Conservation (phyloP, 1,140 invertebrate species). For the Rhyzopertha dominica region DNA sequence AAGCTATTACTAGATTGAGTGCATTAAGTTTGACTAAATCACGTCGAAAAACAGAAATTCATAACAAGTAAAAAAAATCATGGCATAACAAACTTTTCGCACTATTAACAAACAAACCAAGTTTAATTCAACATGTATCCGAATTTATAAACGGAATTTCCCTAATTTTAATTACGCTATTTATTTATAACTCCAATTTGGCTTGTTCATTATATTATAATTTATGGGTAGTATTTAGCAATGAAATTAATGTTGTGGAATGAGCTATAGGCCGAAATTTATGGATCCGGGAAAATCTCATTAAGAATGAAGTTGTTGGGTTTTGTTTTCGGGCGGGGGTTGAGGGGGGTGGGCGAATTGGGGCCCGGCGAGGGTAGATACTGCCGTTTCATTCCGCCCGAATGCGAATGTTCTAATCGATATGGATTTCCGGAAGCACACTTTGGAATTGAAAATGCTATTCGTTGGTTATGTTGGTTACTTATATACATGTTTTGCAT, state of each 20-base stretch:
- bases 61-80: too few species aligned
- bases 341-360: constrained; percentile 15
- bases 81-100: too few species aligned
- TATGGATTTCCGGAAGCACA: constrained; percentile 1
- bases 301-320: constrained; percentile 47
- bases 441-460: constrained; percentile 6
- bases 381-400: too few species aligned
- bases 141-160: too few species aligned
- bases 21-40: too few species aligned
- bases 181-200: constrained; percentile 42
- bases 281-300: constrained; percentile 48
- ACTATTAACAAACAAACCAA: too few species aligned
- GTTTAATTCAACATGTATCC: too few species aligned
- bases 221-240: constrained; percentile 46
- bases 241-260: constrained; percentile 47
- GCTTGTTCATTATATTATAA: constrained; percentile 45
- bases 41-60: too few species aligned
- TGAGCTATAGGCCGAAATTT: constrained; percentile 47
- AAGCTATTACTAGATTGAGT: too few species aligned
- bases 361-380: constrained; percentile 14
- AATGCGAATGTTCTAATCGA: not conserved
- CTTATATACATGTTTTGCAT: constrained; percentile 7
- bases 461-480: constrained; percentile 10
- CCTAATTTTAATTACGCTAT: constrained; percentile 39
- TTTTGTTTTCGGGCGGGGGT: constrained; percentile 35